A percentile compares a stretch with the other conserved stretches of the same genome.
These are phyloP conservation scores for Ctenodactylus gundi DNA, from an alignment of 2,113 vertebrate genomes.

Conservation along the genomic window DNA sequence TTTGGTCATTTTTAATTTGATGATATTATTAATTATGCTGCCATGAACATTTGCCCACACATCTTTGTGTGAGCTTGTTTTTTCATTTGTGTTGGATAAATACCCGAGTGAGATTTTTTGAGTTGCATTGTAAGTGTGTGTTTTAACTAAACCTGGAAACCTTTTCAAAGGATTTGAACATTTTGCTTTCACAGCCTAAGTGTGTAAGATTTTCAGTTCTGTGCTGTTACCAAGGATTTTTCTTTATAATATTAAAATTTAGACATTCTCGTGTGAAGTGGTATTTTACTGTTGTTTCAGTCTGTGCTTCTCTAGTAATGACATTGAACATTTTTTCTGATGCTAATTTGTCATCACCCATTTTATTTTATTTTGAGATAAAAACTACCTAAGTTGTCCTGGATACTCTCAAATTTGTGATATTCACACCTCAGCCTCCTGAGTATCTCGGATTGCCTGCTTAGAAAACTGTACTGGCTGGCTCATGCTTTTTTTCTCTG, in stretches of 20 bases:
- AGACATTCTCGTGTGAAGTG: not conserved
- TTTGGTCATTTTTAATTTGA: constrained; percentile 57
- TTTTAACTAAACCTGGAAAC: constrained; percentile 60
- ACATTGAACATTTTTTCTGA: not conserved
- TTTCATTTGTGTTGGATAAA: constrained; percentile 70
- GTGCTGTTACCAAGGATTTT: not conserved
- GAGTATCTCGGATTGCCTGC: not conserved
- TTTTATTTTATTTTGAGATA: not conserved
- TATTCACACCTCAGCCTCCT: not conserved
- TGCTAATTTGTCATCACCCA: not conserved
- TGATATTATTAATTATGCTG: constrained; percentile 69
- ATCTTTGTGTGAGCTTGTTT: constrained; percentile 65
- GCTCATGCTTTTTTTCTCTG: not conserved
- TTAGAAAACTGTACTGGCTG: not conserved
- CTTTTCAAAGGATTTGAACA: constrained; percentile 32
- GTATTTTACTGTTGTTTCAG: not conserved
- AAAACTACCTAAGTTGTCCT: not conserved
- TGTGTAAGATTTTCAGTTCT: not conserved
- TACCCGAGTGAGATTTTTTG: constrained; percentile 56
- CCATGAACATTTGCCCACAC: constrained; percentile 55
- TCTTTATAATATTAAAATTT: constrained; percentile 40
- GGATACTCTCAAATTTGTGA: not conserved
- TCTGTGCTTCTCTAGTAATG: constrained; percentile 19
- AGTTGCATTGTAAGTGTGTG: constrained; percentile 36
- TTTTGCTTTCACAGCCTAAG: constrained; percentile 24